Percentiles rank a stretch among this genome's conserved stretches.
phyloP scores from a whole-genome alignment of 2,113 vertebrate genomes.

The Circaetus gallicus region DNA sequence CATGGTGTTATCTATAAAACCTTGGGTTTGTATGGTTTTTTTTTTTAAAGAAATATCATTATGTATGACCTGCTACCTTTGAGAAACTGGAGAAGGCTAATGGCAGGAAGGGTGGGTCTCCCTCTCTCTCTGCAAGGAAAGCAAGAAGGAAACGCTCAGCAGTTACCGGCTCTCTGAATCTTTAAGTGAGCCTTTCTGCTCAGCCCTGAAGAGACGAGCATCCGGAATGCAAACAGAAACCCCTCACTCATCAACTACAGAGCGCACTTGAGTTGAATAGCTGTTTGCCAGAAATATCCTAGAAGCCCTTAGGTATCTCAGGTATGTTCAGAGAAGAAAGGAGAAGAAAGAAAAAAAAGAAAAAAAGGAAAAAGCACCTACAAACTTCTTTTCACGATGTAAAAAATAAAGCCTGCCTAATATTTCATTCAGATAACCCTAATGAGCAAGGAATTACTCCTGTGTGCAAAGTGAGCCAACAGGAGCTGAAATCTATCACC shows the following conservation, averaged over 20 bases:
- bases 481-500: background rate
- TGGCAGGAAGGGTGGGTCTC: slow-evolving; percentile 16
- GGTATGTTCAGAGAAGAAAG: background rate
- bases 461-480: background rate
- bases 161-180: background rate
- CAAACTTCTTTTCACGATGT: background rate
- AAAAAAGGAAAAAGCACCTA: background rate
- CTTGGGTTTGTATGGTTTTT: background rate
- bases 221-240: background rate
- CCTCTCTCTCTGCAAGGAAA: background rate
- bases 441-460: background rate
- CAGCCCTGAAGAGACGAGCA: background rate
- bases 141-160: background rate
- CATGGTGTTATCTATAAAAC: background rate
- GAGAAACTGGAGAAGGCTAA: background rate
- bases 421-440: background rate
- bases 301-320: background rate
- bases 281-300: background rate
- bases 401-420: background rate
- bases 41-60: background rate
- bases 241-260: background rate
- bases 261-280: background rate
- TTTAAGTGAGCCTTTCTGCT: background rate
- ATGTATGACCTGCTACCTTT: background rate
- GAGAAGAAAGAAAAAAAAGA: background rate